Evolutionary conservation across 2,888 invertebrate species (phyloP).

Genomic region (Cantharis rustica): DNA sequence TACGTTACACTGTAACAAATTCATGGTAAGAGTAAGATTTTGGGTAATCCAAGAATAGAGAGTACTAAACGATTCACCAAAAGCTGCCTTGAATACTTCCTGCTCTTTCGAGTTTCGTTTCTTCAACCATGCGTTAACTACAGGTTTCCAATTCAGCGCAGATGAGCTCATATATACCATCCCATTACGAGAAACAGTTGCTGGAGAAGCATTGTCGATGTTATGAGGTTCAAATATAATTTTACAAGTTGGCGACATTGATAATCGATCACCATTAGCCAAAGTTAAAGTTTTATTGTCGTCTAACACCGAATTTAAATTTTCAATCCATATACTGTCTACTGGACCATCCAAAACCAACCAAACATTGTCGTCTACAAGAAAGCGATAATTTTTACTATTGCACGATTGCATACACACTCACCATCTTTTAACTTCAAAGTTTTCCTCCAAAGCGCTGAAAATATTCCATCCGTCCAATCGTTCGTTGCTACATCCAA

Average conservation of each 20-base stretch:
- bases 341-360: slow-evolving; percentile 94
- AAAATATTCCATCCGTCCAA: slow-evolving; percentile 98
- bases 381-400: neutral
- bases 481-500: slow-evolving; percentile 97
- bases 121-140: slow-evolving; percentile 84
- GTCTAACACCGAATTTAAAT: slow-evolving; percentile 94
- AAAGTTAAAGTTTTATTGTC: slow-evolving; percentile 95
- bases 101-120: slow-evolving; percentile 61
- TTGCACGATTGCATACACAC: neutral
- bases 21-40: slow-evolving; percentile 81
- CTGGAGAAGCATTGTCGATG: slow-evolving; percentile 96
- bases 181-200: slow-evolving; percentile 80
- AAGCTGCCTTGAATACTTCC: slow-evolving; percentile 71
- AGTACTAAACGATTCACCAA: slow-evolving; percentile 74
- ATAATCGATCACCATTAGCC: slow-evolving; percentile 92
- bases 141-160: slow-evolving; percentile 90
- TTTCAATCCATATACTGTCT: slow-evolving; percentile 98
- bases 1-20: slow-evolving; percentile 88
- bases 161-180: slow-evolving; percentile 96
- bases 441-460: slow-evolving; percentile 94
- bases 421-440: slow-evolving; percentile 79
- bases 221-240: slow-evolving; percentile 97
- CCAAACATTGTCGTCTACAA: slow-evolving; percentile 85
- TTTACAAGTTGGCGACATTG: slow-evolving; percentile 93
- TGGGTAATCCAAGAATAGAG: slow-evolving; percentile 85